Evolutionary conservation across 2,797 vertebrate genomes (phyloP), one percentile per base, ranked within the genome.

Genomic region (Tamandua tetradactyla): DNA sequence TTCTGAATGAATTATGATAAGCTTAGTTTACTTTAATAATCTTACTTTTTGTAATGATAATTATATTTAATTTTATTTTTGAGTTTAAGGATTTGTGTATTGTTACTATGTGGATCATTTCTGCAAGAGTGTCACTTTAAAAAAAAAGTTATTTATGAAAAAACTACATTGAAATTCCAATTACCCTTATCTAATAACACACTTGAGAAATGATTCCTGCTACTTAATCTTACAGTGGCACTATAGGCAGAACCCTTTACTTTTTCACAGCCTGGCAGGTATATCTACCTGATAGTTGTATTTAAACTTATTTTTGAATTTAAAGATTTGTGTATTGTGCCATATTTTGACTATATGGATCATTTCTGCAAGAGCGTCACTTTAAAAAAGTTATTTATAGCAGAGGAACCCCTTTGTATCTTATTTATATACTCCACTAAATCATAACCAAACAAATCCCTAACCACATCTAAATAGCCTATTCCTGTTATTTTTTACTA

Each of bases 11-110:
- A 42, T 55, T 74, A 44, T 32, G 14, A 35, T 75, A n/a, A 95
- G 95, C 89, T 96, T 93, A 92, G 72, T 90, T 94, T 97, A 84
- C 20, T 52, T 94, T 96, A 93, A 91, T 66, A 88, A 52, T 72
- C 5, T 68, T 9, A 49, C 27, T 47, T 62, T 61, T n/a, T n/a
- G 72, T 44, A 57, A 91, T 94, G 30, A 87, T 32, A 55, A 49
- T 15, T 59, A 5, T 18, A 55, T 55, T 20, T 55, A 20, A 55
- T 18, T 18, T 55, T 55, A 18, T 20, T 55, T 55, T 55, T 55
- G 2, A 55, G 6, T 55, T 55, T 55, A 52, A 14, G 52, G 15
- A 14, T 52, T 13, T 18, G 15, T 52, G 52, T 52, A 55, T 55
- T 55, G 5, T 55, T 55, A 55, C 13, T 55, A 55, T 20, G 18